Evolutionary conservation across 2,113 vertebrate genomes (phyloP).

Genomic region (Natator depressus): DNA sequence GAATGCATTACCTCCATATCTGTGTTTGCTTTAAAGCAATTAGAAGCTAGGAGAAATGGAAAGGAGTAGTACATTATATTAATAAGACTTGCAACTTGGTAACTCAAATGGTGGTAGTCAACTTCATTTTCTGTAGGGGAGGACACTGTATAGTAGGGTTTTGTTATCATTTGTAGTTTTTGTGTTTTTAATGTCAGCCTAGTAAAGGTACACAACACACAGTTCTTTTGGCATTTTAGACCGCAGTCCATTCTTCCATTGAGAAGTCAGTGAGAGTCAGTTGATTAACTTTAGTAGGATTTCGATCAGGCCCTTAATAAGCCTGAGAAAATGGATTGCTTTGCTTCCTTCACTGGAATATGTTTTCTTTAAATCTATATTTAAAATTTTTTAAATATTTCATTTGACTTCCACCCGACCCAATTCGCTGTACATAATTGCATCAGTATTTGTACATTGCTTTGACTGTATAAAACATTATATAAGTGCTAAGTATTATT

Average conservation of each 20-base stretch:
- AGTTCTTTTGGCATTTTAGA: neutral
- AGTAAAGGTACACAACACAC: neutral
- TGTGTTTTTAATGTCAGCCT: slow-evolving; percentile 14
- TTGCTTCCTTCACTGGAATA: neutral
- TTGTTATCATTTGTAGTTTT: slow-evolving; percentile 2
- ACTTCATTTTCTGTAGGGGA: neutral
- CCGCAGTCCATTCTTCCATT: neutral
- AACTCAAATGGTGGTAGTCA: neutral
- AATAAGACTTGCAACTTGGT: neutral
- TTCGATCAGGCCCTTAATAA: neutral
- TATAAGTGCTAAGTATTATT: neutral
- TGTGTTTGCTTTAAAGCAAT: neutral
- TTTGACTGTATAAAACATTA: neutral
- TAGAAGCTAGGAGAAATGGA: neutral
- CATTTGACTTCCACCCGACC: neutral
- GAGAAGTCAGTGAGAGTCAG: neutral
- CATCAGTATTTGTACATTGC: neutral
- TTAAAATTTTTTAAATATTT: neutral
- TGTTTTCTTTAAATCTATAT: neutral
- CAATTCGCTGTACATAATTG: neutral
- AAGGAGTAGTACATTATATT: neutral
- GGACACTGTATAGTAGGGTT: neutral
- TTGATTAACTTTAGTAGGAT: neutral
- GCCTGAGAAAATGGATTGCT: neutral
- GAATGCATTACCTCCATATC: neutral